Conservation (phyloP, 2,797 vertebrate genomes). For the Percopsis omiscomaycus region DNA sequence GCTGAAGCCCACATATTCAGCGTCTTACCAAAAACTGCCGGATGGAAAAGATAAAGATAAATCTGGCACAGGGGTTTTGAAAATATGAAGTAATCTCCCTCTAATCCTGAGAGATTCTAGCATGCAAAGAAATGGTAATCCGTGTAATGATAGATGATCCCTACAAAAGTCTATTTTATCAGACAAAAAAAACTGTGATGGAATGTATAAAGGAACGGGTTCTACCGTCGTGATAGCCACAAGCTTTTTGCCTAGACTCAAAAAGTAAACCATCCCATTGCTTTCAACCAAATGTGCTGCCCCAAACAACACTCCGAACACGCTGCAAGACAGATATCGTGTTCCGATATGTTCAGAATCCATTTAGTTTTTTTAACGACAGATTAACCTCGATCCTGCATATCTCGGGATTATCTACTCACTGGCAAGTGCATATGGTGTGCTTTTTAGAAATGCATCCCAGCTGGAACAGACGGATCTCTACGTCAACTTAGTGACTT, state of each 20-base stretch:
- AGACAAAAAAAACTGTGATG: slow-evolving; percentile 48
- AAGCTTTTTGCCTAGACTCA: slow-evolving; percentile 40
- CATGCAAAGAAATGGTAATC: slow-evolving; percentile 77
- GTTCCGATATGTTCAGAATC: slow-evolving; percentile 64
- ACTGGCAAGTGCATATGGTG: slow-evolving; percentile 73
- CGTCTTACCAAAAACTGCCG: slow-evolving; percentile 47
- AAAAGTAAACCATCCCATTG: slow-evolving; percentile 52
- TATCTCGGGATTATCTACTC: slow-evolving; percentile 76
- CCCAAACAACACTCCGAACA: slow-evolving; percentile 47
- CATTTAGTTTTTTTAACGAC: slow-evolving; percentile 70
- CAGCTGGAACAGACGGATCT: slow-evolving; percentile 16
- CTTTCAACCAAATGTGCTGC: slow-evolving; percentile 55
- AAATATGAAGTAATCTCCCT: slow-evolving; percentile 76
- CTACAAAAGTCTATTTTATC: slow-evolving; percentile 58
- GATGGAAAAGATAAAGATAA: slow-evolving; percentile 64
- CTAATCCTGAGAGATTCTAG: slow-evolving; percentile 75
- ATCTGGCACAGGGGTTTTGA: slow-evolving; percentile 57
- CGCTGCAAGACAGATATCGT: slow-evolving; percentile 57
- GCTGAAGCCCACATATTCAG: slow-evolving; percentile 25
- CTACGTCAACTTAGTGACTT: neutral
- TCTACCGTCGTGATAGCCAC: slow-evolving; percentile 23
- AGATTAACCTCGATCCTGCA: slow-evolving; percentile 78
- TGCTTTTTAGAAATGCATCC: slow-evolving; percentile 48
- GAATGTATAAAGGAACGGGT: slow-evolving; percentile 45
- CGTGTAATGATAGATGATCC: slow-evolving; percentile 74